Evolutionary conservation across 2,113 vertebrate genomes (phyloP), one percentile per base, ranked within the genome.

Genomic region (Opisthocomus hoazin): DNA sequence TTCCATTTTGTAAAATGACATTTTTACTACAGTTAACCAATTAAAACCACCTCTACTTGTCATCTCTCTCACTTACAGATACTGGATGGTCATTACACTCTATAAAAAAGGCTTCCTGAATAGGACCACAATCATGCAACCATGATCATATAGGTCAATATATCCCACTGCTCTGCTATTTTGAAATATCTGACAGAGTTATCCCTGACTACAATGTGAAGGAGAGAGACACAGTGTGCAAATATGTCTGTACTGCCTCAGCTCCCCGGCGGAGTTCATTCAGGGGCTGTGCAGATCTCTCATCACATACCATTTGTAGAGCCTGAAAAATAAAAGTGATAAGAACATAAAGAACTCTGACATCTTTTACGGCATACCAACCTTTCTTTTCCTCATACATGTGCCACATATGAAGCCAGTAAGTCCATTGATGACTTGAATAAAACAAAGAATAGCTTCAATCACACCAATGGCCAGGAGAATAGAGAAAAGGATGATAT

Each of bases 341-440:
- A 71, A 41, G 43, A 81, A 69, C 0, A 0, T 56, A 76, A 76
- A 79, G 15, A 15, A 36, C 7, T 29, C 29, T 68, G 39, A 11
- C 43, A 63, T 5, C 5, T 87, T 89, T 63, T 36, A 43, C 27
- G 60, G 66, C 32, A 51, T 82, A 96, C 94, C 12, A 23, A 96
- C 95, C 93, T 97, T 96, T 90, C 97, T 96, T 97, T 94, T 98
- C 63, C 45, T 92, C 94, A 96, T 69, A 64, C 98, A 98, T 48
- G 98, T 98, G 11, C 98, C 98, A 18, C 98, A 99, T 91, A 99
- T 64, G 95, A 98, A 98, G 24, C 98, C 98, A 5, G 98, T 41
- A 89, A 98, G 98, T 80, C 98, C 98, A 57, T 97, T 99, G 93
- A 98, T 41, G 13, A 98, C 97, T 97, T 99, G 98, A 85, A 98